A percentile compares a stretch with the other conserved stretches of the same genome.
These are phyloP conservation scores for Castor canadensis DNA, from an alignment of 2,113 vertebrate species.

Conservation along the genomic window DNA sequence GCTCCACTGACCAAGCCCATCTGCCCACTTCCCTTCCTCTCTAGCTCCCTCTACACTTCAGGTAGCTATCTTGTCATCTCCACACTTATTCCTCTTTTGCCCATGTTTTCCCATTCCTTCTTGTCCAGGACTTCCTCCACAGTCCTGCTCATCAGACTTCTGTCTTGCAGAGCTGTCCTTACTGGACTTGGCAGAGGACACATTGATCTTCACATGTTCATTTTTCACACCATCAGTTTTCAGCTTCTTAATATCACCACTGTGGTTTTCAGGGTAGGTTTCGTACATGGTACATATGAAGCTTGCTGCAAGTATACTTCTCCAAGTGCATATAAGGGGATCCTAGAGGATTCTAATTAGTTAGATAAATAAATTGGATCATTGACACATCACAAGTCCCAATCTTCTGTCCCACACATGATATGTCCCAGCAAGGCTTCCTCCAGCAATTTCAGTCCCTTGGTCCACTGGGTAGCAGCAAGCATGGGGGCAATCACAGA, in stretches of 20 bases:
- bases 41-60: rapidly evolving
- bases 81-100: not conserved
- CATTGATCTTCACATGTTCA: rapidly evolving
- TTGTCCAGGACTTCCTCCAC: not conserved
- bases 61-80: not conserved
- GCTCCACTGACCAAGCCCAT: rapidly evolving
- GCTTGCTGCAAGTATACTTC: not conserved
- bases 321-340: not conserved
- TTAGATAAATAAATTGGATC: not conserved
- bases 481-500: rapidly evolving
- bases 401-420: not conserved
- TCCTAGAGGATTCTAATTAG: not conserved
- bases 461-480: not conserved
- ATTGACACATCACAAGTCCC: not conserved
- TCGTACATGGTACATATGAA: rapidly evolving
- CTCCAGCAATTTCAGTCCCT: not conserved
- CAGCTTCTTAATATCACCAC: not conserved
- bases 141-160: not conserved
- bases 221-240: not conserved
- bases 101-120: not conserved
- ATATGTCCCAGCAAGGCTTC: not conserved
- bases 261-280: too few species aligned
- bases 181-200: not conserved
- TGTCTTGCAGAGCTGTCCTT: not conserved
- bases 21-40: rapidly evolving